Evolutionary conservation across 2,888 invertebrate genomes (phyloP).

Genomic region (Itoplectis maculator): DNA sequence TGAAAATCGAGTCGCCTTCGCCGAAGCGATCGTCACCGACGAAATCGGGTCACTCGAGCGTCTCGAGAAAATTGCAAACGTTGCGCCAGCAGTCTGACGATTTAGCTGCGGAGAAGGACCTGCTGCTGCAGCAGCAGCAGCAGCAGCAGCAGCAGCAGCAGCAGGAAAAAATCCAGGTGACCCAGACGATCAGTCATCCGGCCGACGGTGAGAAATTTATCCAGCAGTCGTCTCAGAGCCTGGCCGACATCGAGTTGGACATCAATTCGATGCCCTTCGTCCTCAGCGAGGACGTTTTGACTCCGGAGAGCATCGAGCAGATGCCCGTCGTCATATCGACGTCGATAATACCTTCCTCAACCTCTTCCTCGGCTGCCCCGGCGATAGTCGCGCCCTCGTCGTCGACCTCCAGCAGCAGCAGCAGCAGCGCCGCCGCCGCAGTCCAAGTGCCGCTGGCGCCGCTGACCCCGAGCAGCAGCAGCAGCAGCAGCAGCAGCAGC

Average conservation of each 20-base stretch:
- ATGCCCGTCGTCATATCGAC: conserved; percentile 88
- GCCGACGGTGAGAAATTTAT: conserved; percentile 76
- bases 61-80: conserved; percentile 77
- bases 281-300: conserved; percentile 89
- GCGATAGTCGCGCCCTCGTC: conserved; percentile 62
- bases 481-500: no score
- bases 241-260: conserved; percentile 86
- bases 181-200: conserved; percentile 67
- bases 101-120: conserved; percentile 59
- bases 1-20: conserved; percentile 77
- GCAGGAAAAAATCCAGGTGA: conserved; percentile 46
- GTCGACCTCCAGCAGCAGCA: no score
- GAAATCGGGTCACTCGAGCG: conserved; percentile 70
- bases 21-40: conserved; percentile 70
- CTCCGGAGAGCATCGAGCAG: conserved; percentile 89
- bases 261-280: conserved; percentile 92
- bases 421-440: no score
- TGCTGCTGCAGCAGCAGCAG: no score
- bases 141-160: no score
- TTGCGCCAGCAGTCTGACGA: conserved; percentile 79
- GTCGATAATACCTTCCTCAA: conserved; percentile 77
- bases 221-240: conserved; percentile 78
- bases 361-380: conserved; percentile 69
- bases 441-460: no score
- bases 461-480: no score